Percentiles rank a stretch among this genome's conserved stretches.
Conservation (phyloP, 2,888 invertebrate genomes). For the Harmothoe impar region DNA sequence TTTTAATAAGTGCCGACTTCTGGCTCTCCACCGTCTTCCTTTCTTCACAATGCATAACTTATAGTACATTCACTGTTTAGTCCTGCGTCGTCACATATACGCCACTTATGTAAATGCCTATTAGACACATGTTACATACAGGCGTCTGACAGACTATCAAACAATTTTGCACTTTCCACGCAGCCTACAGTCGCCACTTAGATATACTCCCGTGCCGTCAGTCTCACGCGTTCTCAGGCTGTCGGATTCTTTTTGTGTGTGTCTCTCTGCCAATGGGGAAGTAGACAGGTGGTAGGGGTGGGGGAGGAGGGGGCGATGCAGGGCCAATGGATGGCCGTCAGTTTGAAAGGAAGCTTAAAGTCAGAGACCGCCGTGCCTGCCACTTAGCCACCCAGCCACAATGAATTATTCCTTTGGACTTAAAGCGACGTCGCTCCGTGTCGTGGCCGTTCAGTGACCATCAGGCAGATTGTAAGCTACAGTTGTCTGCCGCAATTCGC, state of each 20-base stretch:
- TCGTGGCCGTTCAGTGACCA: neutral
- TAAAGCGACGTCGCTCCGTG: neutral
- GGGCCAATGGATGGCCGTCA: neutral
- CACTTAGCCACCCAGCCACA: neutral
- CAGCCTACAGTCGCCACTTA: too few species aligned
- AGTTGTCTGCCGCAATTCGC: conserved; percentile 15
- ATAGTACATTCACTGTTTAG: too few species aligned
- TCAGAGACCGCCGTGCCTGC: neutral
- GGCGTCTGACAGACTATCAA: too few species aligned
- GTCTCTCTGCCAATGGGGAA: too few species aligned
- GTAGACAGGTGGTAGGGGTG: too few species aligned
- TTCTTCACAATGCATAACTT: neutral
- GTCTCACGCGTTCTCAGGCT: neutral
- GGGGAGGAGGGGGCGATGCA: neutral
- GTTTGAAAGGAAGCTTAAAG: conserved; percentile 14
- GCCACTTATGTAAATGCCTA: too few species aligned
- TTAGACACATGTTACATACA: too few species aligned
- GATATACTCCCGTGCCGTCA: neutral
- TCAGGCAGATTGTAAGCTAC: neutral
- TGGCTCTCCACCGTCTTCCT: neutral
- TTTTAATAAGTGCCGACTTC: neutral
- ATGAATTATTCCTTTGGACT: conserved; percentile 31
- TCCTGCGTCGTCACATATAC: too few species aligned
- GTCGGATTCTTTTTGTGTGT: neutral
- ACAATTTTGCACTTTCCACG: too few species aligned